phyloP scores from a whole-genome alignment of 1,140 invertebrate species.

The Phymastichus coffea region DNA sequence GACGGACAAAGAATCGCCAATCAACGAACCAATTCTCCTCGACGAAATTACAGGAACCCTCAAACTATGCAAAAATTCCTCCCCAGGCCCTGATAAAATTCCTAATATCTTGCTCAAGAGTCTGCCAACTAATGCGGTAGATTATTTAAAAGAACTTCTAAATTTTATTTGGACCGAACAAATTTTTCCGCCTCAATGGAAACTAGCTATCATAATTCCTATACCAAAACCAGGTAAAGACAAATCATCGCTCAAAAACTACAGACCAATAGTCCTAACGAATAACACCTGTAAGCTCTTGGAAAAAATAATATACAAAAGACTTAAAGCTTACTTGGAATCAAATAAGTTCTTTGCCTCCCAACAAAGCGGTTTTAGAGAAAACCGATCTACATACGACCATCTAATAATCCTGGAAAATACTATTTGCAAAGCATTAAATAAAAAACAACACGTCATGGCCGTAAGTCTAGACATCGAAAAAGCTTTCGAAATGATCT shows the following conservation, averaged over 20 bases:
- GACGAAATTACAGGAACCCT: not conserved
- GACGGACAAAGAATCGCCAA: not conserved
- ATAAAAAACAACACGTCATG: conserved; percentile 28
- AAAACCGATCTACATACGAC: too few species aligned
- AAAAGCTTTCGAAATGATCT: too few species aligned
- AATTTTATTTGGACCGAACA: conserved; percentile 33
- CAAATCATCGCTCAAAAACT: conserved; percentile 28
- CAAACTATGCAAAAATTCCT: conserved; percentile 9
- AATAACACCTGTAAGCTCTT: conserved; percentile 37
- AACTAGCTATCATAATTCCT: conserved; percentile 36
- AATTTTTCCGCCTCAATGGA: conserved; percentile 38
- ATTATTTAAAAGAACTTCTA: conserved; percentile 30
- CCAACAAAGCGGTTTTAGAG: conserved; percentile 10
- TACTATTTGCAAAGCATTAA: conserved; percentile 27
- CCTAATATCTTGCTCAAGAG: conserved; percentile 31
- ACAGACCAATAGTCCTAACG: conserved; percentile 45
- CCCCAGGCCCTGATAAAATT: conserved; percentile 35
- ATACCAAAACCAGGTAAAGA: conserved; percentile 44
- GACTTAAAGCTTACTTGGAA: conserved; percentile 22
- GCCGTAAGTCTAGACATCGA: too few species aligned
- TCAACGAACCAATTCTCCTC: not conserved
- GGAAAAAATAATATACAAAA: conserved; percentile 37
- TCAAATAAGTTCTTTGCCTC: conserved; percentile 27
- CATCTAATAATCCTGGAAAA: conserved; percentile 26
- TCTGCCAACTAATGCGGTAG: conserved; percentile 24